Base-by-base conservation (phyloP, 2,113 vertebrate genomes). In the Engraulis encrasicolus region DNA sequence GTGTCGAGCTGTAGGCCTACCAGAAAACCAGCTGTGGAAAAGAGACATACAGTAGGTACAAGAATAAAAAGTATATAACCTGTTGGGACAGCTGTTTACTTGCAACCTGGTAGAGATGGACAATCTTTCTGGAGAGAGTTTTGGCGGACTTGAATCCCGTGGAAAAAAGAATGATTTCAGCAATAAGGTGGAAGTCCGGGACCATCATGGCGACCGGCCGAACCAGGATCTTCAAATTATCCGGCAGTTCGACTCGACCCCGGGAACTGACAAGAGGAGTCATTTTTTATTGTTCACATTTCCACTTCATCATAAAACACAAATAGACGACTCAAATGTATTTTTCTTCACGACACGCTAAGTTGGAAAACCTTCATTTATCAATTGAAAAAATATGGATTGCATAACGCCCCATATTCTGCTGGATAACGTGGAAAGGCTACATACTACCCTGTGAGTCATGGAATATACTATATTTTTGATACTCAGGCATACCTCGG, bases 131-230 rank as follows among this genome's bases (percentile, higher is more conserved):
- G 78, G 94, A 93, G 18, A 94, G 86, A 17, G 77, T 58, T 34
- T 91, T 92, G 82, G 94, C 88, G 18, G 85, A 89, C 79, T 91
- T 92, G 87, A 94, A 95, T 23, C 94, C 93, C 82, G 88, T 66
- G 19, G 93, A 92, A 87, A 92, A 92, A 1, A 95, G 82, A 58
- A 89, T 89, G 37, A 92, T 71, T 90, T 95, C 93, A 54, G 86
- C 87, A 84, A 95, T 94, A 54, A 93, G 88, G 80, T 90, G 78
- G 87, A 85, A 90, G 52, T 94, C 86, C 1, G 94, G 93, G 12
- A 88, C 83, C 88, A 94, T 90, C 93, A 95, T 94, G 0, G 91
- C 88, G 37, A 95, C 87, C 1, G 92, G 91, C 1, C 93, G 89
- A 85, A 95, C 93, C 0, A 94, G 88, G 81, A 89, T 91, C 49